Evolutionary conservation across 2,888 invertebrate species (phyloP), one percentile per base, ranked within the genome.

Genomic region (Macrosoma leucophasiata): DNA sequence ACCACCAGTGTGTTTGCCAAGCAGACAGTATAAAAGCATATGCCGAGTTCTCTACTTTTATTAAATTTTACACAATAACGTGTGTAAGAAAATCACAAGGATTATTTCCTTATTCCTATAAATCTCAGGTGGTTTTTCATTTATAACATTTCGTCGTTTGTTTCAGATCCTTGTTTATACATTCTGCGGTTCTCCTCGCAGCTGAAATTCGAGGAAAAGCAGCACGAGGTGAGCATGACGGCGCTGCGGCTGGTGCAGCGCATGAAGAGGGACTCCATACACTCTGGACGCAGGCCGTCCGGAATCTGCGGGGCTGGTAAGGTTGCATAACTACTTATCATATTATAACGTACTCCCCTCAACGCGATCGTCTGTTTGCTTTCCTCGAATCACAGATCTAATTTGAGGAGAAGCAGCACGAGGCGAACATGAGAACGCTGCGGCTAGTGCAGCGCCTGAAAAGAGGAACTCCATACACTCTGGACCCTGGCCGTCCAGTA

Each of bases 251-350:
- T 99, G 39, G 96, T 98, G 12, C 94, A 96, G 74, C 87, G 99
- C 53, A 99, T 99, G 99, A 98, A 98, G 75, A 89, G 95, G 57
- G 99, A 99, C 75, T 98, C 96, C 69, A 93, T 99, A 71, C 96
- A 97, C 68, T 95, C 95, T 1, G 99, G 99, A 4, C 87, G 99
- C 38, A 84, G 98, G 50, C 98, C 99, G 1, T 97, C 98, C 0
- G 99, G 98, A 7, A 88, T 99, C 11, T 99, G 98, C 77, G 99
- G 99, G 13, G 98, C 99, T 65, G 96, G 96, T 95, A 70, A 71
- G 62, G 8, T n/a, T n/a, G n/a, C n/a, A n/a, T n/a, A n/a, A n/a
- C n/a, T n/a, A n/a, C n/a, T n/a, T n/a, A n/a, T n/a, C n/a, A n/a
- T n/a, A n/a, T n/a, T n/a, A n/a, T n/a, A n/a, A n/a, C n/a, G n/a